Evolutionary conservation across 2,888 invertebrate genomes (phyloP).

Genomic region (Scrobipalpa costella): DNA sequence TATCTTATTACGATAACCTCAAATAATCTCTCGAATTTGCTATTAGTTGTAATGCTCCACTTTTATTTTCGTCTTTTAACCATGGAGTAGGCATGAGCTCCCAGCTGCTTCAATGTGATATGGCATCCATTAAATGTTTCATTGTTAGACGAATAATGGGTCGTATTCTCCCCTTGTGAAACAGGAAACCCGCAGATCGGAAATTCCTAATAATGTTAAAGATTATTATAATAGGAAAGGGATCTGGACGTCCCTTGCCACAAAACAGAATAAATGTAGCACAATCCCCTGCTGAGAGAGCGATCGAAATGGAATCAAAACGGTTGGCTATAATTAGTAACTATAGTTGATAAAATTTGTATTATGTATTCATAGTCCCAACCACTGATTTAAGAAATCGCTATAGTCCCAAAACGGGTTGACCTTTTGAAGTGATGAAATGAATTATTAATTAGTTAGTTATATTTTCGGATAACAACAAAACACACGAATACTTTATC

Average conservation of each 20-base stretch:
- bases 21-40: neutral
- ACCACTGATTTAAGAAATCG: too few relatives aligned
- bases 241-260: too few relatives aligned
- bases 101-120: neutral
- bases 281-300: too few relatives aligned
- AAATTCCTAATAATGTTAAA: neutral
- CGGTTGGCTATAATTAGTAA: too few relatives aligned
- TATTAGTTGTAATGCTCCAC: neutral
- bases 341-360: too few relatives aligned
- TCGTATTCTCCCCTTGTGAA: neutral
- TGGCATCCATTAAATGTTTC: neutral
- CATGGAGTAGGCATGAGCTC: neutral
- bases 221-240: too few relatives aligned
- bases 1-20: slow-evolving; percentile 8
- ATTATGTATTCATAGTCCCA: neutral
- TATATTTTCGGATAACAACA: neutral
- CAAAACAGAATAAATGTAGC: too few relatives aligned
- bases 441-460: neutral
- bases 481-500: neutral
- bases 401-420: neutral
- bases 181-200: neutral
- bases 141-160: neutral
- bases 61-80: neutral
- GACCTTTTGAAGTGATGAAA: slow-evolving; percentile 28
- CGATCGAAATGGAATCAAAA: too few relatives aligned